Evolutionary conservation across 1,140 invertebrate genomes (phyloP), one percentile per base, ranked within the genome.

Genomic region (Drosophila carrolli): DNA sequence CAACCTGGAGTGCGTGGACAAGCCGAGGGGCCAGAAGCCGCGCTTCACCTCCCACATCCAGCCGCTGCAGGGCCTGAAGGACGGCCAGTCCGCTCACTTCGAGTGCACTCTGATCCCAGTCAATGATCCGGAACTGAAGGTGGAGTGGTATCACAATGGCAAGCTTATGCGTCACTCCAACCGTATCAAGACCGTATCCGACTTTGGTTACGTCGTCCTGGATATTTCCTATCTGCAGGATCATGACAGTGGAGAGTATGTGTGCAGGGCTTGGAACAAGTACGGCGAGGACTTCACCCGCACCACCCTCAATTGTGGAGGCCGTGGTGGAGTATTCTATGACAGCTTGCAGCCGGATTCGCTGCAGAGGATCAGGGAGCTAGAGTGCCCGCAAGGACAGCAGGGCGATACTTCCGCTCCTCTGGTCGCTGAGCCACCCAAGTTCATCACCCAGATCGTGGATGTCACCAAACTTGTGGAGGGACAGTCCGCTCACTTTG

Each of bases 61-160:
- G 93, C 97, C 95, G 74, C 93, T 98, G 74, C 95, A 96, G 67
- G 96, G 97, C 62, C 93, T 99, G 23, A 97, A 97, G 91, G 98
- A 99, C 93, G 97, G 97, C 1, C 96, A 98, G 92, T 96, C 97
- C 0, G 97, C 97, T 58, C 97, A 98, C 93, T 97, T 98, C 85
- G 97, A 98, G 93, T 98, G 97, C 81, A 98, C 97, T 5, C 93
- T 98, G 27, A 95, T 98, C 19, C 98, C 98, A 5, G 96, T 97
- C n/a, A 96, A 96, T 61, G 98, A 99, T 94, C 97, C 97, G 9
- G 95, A 97, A n/a, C 95, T 99, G 93, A 97, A 97, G 89, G 97
- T 99, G 14, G 98, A 99, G 93, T 99, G 98, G 98, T 98, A 97
- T 93, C 97, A 98, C 75, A 98, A 99, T 91, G 97, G 97, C 5